Conservation (phyloP, 2,113 vertebrate species). For the Plectropomus leopardus region DNA sequence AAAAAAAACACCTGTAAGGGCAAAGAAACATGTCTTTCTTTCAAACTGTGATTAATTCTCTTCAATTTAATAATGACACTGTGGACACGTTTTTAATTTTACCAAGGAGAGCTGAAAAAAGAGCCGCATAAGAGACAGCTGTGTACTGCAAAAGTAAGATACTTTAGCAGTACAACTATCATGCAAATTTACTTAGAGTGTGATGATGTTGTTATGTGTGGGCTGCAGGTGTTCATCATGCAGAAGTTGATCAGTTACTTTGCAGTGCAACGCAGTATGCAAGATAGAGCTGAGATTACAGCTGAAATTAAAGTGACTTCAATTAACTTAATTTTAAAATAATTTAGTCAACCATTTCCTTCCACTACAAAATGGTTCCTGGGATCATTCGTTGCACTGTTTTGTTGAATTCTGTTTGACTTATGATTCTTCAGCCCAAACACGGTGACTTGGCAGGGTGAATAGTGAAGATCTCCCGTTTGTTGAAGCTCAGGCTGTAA, state of each 20-base stretch:
- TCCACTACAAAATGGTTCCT: not conserved
- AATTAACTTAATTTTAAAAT: not conserved
- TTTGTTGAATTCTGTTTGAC: not conserved
- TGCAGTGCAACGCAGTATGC: not conserved
- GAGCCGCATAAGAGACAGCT: not conserved
- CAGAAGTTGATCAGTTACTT: not conserved
- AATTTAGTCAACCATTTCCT: not conserved
- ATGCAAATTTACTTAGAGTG: not conserved
- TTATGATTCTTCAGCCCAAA: not conserved
- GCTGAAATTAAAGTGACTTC: not conserved
- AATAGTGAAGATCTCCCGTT: not conserved
- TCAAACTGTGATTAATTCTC: too few species aligned
- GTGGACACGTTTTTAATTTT: not conserved
- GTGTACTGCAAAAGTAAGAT: too few species aligned
- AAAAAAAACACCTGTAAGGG: not conserved
- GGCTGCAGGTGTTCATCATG: not conserved
- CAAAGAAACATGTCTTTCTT: too few species aligned
- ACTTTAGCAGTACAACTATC: too few species aligned
- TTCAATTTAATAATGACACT: not conserved
- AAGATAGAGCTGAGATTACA: not conserved
- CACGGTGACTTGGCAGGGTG: too few species aligned
- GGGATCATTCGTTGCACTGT: not conserved
- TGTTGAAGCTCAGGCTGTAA: not conserved
- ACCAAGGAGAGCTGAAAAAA: not conserved
- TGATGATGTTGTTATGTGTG: not conserved